Base-by-base conservation (phyloP, 2,888 invertebrate species). In the Rutpela maculata region DNA sequence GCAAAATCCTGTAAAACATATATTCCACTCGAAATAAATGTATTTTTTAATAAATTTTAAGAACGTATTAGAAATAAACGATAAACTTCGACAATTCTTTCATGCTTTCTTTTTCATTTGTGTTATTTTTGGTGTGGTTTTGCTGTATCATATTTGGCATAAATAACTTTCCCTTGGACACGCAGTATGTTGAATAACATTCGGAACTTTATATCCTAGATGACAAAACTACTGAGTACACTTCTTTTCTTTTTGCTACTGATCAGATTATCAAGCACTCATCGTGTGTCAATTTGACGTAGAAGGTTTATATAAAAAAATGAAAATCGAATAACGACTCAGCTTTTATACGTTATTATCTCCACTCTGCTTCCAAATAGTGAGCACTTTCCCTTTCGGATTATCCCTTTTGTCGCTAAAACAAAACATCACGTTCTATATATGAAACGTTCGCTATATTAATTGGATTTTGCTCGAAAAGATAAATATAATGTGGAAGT, bases 381-480 rank as follows among this genome's bases (percentile, higher is more conserved):
- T 35, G 18, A 63, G 11, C 17, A 63, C 31, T 35, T 31, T 17
- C 17, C 35, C 31, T 17, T 19, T 66, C 43, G 43, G 11, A 3
- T 66, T 43, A 12, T 50, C 50, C 43, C 43, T 50, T 38, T 66
- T 50, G 17, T 18, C 31, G 31, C 31, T 31, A 19, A 66, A 66
- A 66, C 38, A 43, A 66, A 66, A 43, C 43, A 66, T 66, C 66
- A 66, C 66, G 66, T 50, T 38, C 66, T 38, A 66, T 66, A 66
- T 66, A 66, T 66, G 66, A 50, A 66, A 66, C 26, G 50, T 56
- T 55, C 55, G 50, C 19, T 56, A 31, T 55, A 68, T 55, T 68
- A 68, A 68, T 68, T 68, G 67, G 31, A 68, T 68, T 68, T 68
- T 22, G 50, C 55, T 19, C 31, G 67, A 68, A 68, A 56, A 68